phyloP scores from a whole-genome alignment of 2,888 invertebrate species.

The Hoplodrina ambigua region DNA sequence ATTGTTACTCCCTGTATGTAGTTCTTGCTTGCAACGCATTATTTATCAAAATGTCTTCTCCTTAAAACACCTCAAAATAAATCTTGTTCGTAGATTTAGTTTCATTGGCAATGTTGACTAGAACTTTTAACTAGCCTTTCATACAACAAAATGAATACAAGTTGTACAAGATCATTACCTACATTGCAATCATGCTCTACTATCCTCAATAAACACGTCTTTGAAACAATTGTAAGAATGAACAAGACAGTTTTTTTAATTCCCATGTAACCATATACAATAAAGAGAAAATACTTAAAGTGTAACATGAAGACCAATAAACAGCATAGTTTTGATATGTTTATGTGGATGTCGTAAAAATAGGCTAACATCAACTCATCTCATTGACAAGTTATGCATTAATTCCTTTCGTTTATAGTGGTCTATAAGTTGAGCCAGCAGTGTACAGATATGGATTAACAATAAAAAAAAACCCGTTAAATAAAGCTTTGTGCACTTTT shows the following conservation, averaged over 20 bases:
- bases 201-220: conserved; percentile 37
- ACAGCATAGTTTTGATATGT: background rate
- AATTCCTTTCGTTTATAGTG: background rate
- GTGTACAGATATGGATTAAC: background rate
- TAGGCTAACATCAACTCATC: too few relatives aligned
- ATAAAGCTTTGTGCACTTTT: conserved; percentile 9
- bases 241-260: conserved; percentile 26
- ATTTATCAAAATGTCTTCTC: background rate
- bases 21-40: background rate
- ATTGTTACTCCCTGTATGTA: background rate
- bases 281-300: conserved; percentile 42
- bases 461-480: background rate
- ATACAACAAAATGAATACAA: background rate
- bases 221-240: conserved; percentile 48
- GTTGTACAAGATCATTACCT: background rate
- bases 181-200: conserved; percentile 28
- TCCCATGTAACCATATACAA: conserved; percentile 53
- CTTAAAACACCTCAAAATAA: background rate
- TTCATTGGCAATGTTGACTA: too few relatives aligned
- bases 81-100: too few relatives aligned
- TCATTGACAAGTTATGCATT: background rate
- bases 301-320: conserved; percentile 14
- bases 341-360: background rate
- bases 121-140: too few relatives aligned
- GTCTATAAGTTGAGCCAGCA: background rate